Base-by-base conservation (phyloP, 2,797 vertebrate genomes). In the Gouania willdenowi region DNA sequence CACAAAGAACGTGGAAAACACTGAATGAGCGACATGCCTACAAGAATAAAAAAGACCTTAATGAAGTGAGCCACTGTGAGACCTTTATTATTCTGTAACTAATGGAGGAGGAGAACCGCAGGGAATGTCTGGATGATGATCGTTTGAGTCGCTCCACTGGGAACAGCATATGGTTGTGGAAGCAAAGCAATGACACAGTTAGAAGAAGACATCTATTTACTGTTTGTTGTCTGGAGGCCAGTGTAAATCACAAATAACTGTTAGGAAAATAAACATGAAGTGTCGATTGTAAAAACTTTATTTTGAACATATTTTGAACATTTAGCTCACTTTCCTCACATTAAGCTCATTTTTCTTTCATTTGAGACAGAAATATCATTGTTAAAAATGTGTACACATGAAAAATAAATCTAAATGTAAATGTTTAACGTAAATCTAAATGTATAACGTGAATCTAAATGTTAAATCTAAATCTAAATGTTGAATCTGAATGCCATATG, bases 61-160 rank as follows among this genome's bases (percentile, higher is more conserved):
- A 63, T 56, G 31, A 60, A 57, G 39, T 34, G 51, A 65, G 35
- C 27, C 36, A 31, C 40, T 41, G 42, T 8, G 36, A 59, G 39
- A 48, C 26, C 16, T 75, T 67, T 63, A 66, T 50, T 66, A 26
- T 58, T 42, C 55, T 37, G 53, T 55, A 45, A 57, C 21, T 59
- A 50, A 41, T 37, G 43, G 30, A 64, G 12, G 40, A 44, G 46
- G 20, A 39, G 51, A 61, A 26, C 41, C 27, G 39, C 21, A 20
- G 45, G 41, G 45, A 58, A 26, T 35, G 32, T 48, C 5, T 30
- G 37, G 13, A n/a, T 20, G 32, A 37, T 23, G 39, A 43, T 40
- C 17, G 26, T 31, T 18, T 42, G 34, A 40, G 42, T 52, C 15
- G 6, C 16, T 47, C 28, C 9, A 6, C 25, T 21, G 39, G 32